These are phyloP conservation scores for Drosophila mayri DNA, from an alignment of 1,140 invertebrate genomes.

Conservation along the genomic window DNA sequence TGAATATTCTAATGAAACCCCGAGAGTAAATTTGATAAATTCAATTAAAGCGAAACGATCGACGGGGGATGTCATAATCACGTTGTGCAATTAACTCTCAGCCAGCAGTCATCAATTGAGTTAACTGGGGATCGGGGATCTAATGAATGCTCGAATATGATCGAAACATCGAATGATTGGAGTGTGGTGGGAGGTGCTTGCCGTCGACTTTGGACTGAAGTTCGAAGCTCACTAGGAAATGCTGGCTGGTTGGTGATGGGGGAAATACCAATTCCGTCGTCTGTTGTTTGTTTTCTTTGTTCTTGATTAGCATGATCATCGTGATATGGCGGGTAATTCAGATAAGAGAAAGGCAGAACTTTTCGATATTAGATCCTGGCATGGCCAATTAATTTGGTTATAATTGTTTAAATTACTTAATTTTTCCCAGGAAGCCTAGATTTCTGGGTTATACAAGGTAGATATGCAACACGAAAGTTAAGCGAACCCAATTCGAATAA, in stretches of 20 bases:
- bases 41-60: constrained; percentile 25
- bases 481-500: constrained; percentile 46
- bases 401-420: constrained; percentile 60
- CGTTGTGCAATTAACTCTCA: constrained; percentile 52
- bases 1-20: constrained; percentile 27
- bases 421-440: constrained; percentile 42
- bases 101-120: constrained; percentile 36
- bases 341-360: constrained; percentile 26
- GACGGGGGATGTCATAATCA: constrained; percentile 39
- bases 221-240: constrained; percentile 28
- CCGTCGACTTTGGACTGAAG: constrained; percentile 17
- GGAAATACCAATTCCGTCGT: constrained; percentile 31
- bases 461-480: constrained; percentile 60
- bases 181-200: constrained; percentile 25
- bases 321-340: constrained; percentile 10
- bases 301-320: constrained; percentile 23
- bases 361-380: constrained; percentile 17
- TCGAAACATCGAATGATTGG: constrained; percentile 1
- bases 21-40: constrained; percentile 46
- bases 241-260: not conserved
- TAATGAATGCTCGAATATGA: constrained; percentile 53
- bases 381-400: constrained; percentile 55
- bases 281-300: constrained; percentile 21
- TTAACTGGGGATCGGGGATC: constrained; percentile 16
- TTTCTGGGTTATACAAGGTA: constrained; percentile 45